Conservation (phyloP, 2,888 invertebrate species). For the Isoperla grammatica region DNA sequence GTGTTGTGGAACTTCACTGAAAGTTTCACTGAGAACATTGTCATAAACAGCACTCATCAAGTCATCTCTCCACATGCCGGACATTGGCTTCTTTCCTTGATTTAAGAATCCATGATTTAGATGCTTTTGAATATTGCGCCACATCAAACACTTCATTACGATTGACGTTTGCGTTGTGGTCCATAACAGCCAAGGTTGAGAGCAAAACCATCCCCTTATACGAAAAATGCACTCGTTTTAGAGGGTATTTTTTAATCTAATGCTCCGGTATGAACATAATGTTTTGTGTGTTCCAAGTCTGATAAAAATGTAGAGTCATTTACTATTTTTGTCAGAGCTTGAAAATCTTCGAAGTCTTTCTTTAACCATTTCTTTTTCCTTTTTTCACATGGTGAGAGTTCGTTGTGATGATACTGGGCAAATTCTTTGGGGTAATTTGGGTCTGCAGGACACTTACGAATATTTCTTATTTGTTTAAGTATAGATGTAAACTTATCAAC, state of each 20-base stretch:
- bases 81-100: no score
- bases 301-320: not conserved
- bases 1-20: not conserved
- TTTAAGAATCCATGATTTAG: not conserved
- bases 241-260: conserved; percentile 1
- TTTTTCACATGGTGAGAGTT: not conserved
- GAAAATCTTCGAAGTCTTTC: not conserved
- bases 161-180: not conserved
- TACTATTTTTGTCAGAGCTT: conserved; percentile 3
- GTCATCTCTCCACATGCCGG: no score
- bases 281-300: no score
- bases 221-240: not conserved
- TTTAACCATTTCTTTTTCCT: conserved; percentile 7
- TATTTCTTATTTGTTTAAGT: not conserved
- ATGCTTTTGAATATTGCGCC: not conserved
- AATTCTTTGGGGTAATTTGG: not conserved
- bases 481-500: conserved; percentile 1
- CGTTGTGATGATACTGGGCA: not conserved
- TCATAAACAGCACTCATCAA: no score
- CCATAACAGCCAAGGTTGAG: not conserved
- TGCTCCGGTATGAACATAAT: no score
- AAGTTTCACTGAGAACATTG: no score
- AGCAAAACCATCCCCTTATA: not conserved
- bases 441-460: not conserved
- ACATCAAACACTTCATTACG: not conserved